A percentile compares a stretch with the other conserved stretches of the same genome.
phyloP scores from a whole-genome alignment of 2,113 vertebrate genomes.

The Vanacampus margaritifer region DNA sequence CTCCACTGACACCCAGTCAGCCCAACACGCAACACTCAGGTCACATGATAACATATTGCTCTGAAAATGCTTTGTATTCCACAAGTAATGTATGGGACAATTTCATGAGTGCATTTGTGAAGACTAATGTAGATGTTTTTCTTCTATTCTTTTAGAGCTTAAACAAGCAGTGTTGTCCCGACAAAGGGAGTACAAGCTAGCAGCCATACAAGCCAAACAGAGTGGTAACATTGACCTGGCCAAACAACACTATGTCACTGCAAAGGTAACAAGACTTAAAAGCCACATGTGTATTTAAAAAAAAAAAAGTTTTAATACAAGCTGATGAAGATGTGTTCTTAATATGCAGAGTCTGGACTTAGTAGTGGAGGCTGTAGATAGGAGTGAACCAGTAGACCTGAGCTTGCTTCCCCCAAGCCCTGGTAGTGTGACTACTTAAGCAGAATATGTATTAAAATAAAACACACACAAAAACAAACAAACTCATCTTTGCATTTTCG shows the following conservation, averaged over 20 bases:
- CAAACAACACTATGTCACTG: slow-evolving; percentile 72
- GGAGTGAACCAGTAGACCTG: slow-evolving; percentile 72
- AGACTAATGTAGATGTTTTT: background rate
- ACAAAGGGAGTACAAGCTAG: slow-evolving; percentile 84
- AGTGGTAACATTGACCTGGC: slow-evolving; percentile 72
- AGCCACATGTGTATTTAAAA: background rate
- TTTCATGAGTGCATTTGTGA: background rate
- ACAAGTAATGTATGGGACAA: background rate
- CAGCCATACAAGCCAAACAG: slow-evolving; percentile 82
- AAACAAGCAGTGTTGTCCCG: slow-evolving; percentile 73
- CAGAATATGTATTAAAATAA: background rate
- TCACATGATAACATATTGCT: background rate
- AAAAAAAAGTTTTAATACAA: too few relatives aligned
- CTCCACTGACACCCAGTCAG: slow-evolving; percentile 70
- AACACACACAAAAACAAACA: too few relatives aligned
- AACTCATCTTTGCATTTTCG: background rate
- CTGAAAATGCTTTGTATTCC: slow-evolving; percentile 2
- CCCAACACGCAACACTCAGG: slow-evolving; percentile 65
- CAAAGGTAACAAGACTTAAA: slow-evolving; percentile 72
- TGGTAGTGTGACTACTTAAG: slow-evolving; percentile 64
- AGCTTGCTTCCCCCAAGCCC: slow-evolving; percentile 77
- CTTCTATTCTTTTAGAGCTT: slow-evolving; percentile 39
- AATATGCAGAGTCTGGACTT: slow-evolving; percentile 76
- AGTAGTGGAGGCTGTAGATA: slow-evolving; percentile 73
- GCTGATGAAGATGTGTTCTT: background rate